These are phyloP conservation scores for Sebastes fasciatus DNA, from an alignment of 2,113 vertebrate species.

Conservation along the genomic window DNA sequence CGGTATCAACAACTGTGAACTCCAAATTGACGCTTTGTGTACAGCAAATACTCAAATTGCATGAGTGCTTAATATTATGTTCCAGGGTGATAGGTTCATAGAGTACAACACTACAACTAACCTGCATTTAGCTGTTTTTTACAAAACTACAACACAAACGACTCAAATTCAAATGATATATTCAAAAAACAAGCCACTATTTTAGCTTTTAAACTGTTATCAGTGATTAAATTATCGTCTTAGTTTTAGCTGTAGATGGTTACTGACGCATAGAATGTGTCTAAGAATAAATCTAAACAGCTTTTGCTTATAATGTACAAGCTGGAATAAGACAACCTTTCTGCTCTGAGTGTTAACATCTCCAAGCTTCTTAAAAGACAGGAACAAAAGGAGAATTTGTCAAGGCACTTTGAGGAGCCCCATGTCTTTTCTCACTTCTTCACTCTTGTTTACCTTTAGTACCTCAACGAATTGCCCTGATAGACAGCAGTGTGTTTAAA, in stretches of 20 bases:
- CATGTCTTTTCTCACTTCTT: slow-evolving; percentile 51
- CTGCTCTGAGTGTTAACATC: background rate
- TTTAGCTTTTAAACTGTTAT: background rate
- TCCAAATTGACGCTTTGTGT: slow-evolving; percentile 33
- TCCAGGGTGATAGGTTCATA: slow-evolving; percentile 18
- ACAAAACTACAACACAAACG: background rate
- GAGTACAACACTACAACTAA: slow-evolving; percentile 31
- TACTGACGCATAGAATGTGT: background rate
- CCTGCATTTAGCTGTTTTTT: slow-evolving; percentile 6
- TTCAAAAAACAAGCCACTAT: background rate
- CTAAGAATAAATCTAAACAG: slow-evolving; percentile 1
- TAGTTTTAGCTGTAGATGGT: background rate
- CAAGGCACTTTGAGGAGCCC: slow-evolving; percentile 40
- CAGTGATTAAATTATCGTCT: background rate
- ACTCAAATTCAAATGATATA: slow-evolving; percentile 7
- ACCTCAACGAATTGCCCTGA: slow-evolving; percentile 57
- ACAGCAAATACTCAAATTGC: slow-evolving; percentile 41
- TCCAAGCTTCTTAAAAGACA: slow-evolving; percentile 29
- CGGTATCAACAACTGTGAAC: slow-evolving; percentile 45
- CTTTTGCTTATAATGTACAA: background rate
- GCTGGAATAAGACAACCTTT: background rate
- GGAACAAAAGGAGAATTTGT: slow-evolving; percentile 54
- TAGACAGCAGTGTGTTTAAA: slow-evolving; percentile 74
- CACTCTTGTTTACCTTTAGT: slow-evolving; percentile 62
- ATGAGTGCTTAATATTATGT: slow-evolving; percentile 4